Conservation (phyloP, 2,113 vertebrate genomes). For the Cacatua alba region DNA sequence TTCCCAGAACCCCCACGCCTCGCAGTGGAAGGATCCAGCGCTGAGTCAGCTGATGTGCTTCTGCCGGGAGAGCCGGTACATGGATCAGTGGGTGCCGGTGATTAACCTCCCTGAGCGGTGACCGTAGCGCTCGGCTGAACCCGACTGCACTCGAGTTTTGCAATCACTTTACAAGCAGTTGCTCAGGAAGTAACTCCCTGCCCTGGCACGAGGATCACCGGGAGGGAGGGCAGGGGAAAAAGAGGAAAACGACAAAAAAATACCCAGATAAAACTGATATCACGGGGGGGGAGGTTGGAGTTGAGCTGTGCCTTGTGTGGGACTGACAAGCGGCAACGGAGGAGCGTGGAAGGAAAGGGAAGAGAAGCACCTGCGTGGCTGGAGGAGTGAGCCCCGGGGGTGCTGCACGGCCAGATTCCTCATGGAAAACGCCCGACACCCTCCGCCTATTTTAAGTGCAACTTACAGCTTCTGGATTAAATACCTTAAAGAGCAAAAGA, state of each 20-base stretch:
- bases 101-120: constrained; percentile 94
- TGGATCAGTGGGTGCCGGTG: constrained; percentile 96
- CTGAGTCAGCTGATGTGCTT: constrained; percentile 91
- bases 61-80: constrained; percentile 92
- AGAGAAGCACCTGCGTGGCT: background rate
- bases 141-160: constrained; percentile 78
- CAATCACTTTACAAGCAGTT: constrained; percentile 75
- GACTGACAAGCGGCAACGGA: background rate
- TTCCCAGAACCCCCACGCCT: constrained; percentile 87
- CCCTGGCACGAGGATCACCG: constrained; percentile 56
- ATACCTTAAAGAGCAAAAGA: constrained; percentile 6
- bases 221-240: no score
- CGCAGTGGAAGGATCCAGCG: constrained; percentile 89
- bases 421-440: background rate
- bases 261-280: constrained; percentile 3
- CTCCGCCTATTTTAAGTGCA: constrained; percentile 39
- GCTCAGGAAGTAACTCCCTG: constrained; percentile 74
- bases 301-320: constrained; percentile 30
- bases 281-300: constrained; percentile 28
- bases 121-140: constrained; percentile 48
- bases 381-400: constrained; percentile 44
- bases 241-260: background rate
- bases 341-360: constrained; percentile 32
- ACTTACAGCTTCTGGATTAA: constrained; percentile 57
- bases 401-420: background rate